Base-by-base conservation (phyloP, 2,113 vertebrate genomes). In the Ifrita kowaldi region DNA sequence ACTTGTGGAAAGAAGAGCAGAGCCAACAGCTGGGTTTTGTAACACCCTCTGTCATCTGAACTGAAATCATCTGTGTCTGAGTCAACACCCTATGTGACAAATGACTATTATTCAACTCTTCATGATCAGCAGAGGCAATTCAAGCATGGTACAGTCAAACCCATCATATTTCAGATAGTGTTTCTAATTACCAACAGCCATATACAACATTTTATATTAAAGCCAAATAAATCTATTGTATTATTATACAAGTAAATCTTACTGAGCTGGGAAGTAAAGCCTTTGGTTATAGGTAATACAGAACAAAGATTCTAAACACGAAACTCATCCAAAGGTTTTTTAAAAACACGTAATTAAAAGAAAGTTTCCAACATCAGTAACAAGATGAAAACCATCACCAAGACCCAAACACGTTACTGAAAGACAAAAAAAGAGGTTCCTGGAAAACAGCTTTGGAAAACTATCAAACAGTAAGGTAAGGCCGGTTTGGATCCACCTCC, bases 1-100 rank as follows among this genome's bases (percentile, higher is more conserved):
- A 77, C 13, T 37, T 42, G 50, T 46, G 42, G 55, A 80, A 86
- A 47, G 83, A 30, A 20, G 6, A 87, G 27, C 83, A 93, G 59
- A 57, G 52, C 35, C 35, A 82, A 91, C 47, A 93, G 85, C 71
- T 76, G 90, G n/a, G 59, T 59, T 94, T 86, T 70, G 63, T 81
- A 93, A 90, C 71, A 76, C 70, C 17, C 83, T 85, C 82, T 84
- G 67, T 76, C 79, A 74, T 92, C 55, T 77, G 63, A 92, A 94
- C 50, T 84, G 88, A 95, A 42, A 56, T 90, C 63, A 84, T 77
- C 37, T 46, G 84, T 73, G 75, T 69, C 62, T 77, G 46, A 94
- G 59, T 90, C 88, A 96, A 90, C 70, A 90, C 42, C 12, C 63
- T 83, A 57, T 1, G 1, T 49, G 33, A 95, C 92, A 94, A 82